These are phyloP conservation scores for Amorpha juglandis DNA, from an alignment of 2,888 invertebrate species.

Conservation along the genomic window DNA sequence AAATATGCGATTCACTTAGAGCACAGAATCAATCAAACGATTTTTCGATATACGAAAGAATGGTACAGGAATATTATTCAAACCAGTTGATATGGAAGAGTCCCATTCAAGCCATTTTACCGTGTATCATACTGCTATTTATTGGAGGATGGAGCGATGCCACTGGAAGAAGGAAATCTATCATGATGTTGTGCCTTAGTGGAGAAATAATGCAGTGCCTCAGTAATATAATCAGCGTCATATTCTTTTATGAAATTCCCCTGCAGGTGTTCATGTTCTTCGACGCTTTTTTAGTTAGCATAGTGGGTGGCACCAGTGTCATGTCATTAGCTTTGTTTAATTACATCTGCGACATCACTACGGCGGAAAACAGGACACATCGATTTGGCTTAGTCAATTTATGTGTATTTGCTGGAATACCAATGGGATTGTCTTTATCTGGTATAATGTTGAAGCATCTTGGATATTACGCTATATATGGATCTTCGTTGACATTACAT, in stretches of 20 bases:
- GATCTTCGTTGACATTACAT: slow-evolving; percentile 17
- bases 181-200: slow-evolving; percentile 11
- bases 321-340: slow-evolving; percentile 66
- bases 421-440: slow-evolving; percentile 37
- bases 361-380: slow-evolving; percentile 67
- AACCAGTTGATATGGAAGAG: slow-evolving; percentile 90
- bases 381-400: slow-evolving; percentile 66
- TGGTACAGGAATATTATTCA: slow-evolving; percentile 57
- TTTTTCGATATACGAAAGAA: slow-evolving; percentile 22
- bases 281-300: slow-evolving; percentile 75
- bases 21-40: slow-evolving; percentile 70
- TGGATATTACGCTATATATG: slow-evolving; percentile 49
- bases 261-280: slow-evolving; percentile 24
- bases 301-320: slow-evolving; percentile 45
- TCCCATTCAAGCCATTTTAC: slow-evolving; percentile 88
- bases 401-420: slow-evolving; percentile 36
- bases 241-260: slow-evolving; percentile 26
- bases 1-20: slow-evolving; percentile 87
- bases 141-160: slow-evolving; percentile 28
- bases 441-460: slow-evolving; percentile 36
- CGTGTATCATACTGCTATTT: slow-evolving; percentile 75
- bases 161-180: slow-evolving; percentile 24
- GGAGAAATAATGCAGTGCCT: slow-evolving; percentile 20
- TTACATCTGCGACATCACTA: slow-evolving; percentile 74
- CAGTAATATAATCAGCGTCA: slow-evolving; percentile 25